phyloP scores from a whole-genome alignment of 1,140 invertebrate genomes.

The Aradophagus sp. region DNA sequence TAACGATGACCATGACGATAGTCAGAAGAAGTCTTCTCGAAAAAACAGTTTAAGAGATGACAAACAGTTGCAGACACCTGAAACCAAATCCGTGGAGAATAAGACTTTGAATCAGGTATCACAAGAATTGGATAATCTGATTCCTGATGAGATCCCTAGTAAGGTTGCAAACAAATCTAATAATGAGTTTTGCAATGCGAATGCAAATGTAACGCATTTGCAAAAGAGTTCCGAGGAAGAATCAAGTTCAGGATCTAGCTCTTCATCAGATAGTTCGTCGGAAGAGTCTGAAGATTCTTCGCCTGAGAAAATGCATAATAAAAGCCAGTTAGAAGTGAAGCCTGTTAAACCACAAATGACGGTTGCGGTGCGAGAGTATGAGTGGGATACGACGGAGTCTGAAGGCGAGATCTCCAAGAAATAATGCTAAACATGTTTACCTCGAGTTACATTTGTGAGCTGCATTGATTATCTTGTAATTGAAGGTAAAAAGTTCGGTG shows the following conservation, averaged over 20 bases:
- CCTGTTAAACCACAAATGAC: background rate
- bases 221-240: slow-evolving; percentile 14
- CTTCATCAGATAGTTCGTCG: slow-evolving; percentile 29
- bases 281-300: slow-evolving; percentile 10
- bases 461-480: too few species aligned
- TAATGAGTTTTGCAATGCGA: too few species aligned
- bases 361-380: slow-evolving; percentile 26
- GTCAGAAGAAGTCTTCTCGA: background rate
- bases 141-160: too few species aligned
- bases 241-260: slow-evolving; percentile 26
- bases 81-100: too few species aligned
- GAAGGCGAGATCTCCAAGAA: slow-evolving; percentile 34
- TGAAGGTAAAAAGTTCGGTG: too few species aligned
- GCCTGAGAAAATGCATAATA: slow-evolving; percentile 3
- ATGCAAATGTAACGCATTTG: too few species aligned
- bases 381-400: slow-evolving; percentile 54
- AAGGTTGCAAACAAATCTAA: too few species aligned
- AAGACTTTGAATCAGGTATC: too few species aligned
- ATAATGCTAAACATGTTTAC: slow-evolving; percentile 4
- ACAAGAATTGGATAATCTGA: too few species aligned
- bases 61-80: too few species aligned
- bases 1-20: slow-evolving; percentile 6
- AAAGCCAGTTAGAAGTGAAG: too few species aligned
- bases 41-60: too few species aligned
- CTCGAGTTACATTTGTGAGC: slow-evolving; percentile 5